Evolutionary conservation across 2,888 invertebrate species (phyloP), one percentile per base, ranked within the genome.

Genomic region (Agrypnus murinus): DNA sequence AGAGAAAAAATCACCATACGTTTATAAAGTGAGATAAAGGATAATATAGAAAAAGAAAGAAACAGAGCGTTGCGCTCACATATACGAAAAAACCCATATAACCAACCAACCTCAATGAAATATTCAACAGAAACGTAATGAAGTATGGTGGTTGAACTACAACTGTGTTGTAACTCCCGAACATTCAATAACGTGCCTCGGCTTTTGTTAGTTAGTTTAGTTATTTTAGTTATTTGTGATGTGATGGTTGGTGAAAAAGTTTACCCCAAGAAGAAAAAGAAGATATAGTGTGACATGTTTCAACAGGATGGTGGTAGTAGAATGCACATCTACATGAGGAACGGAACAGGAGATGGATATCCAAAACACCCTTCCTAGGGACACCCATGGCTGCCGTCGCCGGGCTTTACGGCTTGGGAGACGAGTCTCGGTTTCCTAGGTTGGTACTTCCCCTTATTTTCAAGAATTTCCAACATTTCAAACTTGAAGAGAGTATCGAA

Each of bases 321-420:
- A 38, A 71, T 71, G 71, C 55, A 38, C 46, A 40, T 36, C n/a
- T 46, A 32, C 6, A 40, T 25, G 32, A 36, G 14, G 10, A 53
- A 48, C 38, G 57, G 46, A 36, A 17, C 40, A 8, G 34, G 66
- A 48, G 40, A 71, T 71, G 70, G 63, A 62, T 38, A 40, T 36
- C 66, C 10, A 57, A 57, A 8, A 15, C 46, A 55, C 32, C 36
- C 38, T 36, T 50, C 43, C 15, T 72, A 72, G 68, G 63, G 62
- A 77, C 77, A 81, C 77, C 76, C 77, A 93, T 93, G 93, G 93
- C 93, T 82, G 92, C 93, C 77, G 93, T 93, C 83, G 93, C 93
- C 80, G 93, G 93, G 82, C 90, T 93, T 70, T 93, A 93, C 84
- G 93, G 93, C 80, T 89, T 93, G 82, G 92, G 93, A 82, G 93